Conservation (phyloP, 92 coral and sea anemone species). For the Pocillopora grandis region DNA sequence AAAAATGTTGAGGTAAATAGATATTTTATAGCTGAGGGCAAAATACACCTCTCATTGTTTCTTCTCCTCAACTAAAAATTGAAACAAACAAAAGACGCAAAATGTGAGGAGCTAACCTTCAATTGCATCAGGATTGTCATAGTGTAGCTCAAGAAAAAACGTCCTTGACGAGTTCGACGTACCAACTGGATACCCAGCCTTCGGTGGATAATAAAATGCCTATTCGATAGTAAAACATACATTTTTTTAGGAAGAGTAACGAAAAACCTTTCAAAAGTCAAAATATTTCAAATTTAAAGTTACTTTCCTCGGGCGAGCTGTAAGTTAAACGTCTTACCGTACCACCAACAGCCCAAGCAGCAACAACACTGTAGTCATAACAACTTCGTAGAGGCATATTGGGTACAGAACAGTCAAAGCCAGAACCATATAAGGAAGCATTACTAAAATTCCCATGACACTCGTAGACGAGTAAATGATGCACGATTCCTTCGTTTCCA, state of each 20-base stretch:
- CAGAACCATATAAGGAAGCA: slow-evolving; percentile 7
- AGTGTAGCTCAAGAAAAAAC: slow-evolving; percentile 43
- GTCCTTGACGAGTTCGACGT: slow-evolving; percentile 6
- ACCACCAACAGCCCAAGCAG: slow-evolving; percentile 60
- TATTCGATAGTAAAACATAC: background rate
- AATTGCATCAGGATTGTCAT: slow-evolving; percentile 37
- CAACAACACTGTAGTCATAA: background rate
- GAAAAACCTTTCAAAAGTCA: no score
- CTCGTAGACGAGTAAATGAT: slow-evolving; percentile 55
- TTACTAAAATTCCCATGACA: slow-evolving; percentile 43
- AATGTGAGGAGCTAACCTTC: background rate
- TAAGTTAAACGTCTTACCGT: slow-evolving; percentile 18
- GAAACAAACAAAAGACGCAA: background rate
- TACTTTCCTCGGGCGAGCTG: background rate
- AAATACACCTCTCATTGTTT: no score
- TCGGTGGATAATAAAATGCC: slow-evolving; percentile 46
- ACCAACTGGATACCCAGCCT: slow-evolving; percentile 41
- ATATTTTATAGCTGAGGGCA: background rate
- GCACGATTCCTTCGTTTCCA: slow-evolving; percentile 64
- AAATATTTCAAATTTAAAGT: no score
- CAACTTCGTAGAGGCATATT: slow-evolving; percentile 26
- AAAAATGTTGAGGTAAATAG: background rate
- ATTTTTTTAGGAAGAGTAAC: background rate
- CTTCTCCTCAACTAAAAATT: no score
- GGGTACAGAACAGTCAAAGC: slow-evolving; percentile 38